Percentiles rank a stretch among this genome's conserved stretches.
Evolutionary conservation across 2,797 vertebrate species (phyloP).

Genomic region (Scyliorhinus canicula): DNA sequence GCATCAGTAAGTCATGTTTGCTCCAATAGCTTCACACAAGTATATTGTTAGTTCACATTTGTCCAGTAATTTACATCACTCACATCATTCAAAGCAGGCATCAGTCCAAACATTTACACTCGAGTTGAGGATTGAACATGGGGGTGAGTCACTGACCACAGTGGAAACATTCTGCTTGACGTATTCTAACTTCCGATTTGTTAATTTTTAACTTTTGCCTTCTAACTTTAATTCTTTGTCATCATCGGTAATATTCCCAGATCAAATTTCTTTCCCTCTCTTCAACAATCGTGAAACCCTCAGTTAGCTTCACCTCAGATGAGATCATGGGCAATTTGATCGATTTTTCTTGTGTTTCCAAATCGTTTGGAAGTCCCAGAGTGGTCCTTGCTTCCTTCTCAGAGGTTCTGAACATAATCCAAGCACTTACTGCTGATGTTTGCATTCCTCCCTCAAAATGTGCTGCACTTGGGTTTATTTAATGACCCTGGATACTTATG

Average conservation of each 20-base stretch:
- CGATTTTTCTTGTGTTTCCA: not conserved
- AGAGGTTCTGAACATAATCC: not conserved
- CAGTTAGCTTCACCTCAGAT: not conserved
- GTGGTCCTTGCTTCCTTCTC: not conserved
- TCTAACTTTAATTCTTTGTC: not conserved
- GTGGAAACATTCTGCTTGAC: conserved; percentile 13
- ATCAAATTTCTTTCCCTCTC: not conserved
- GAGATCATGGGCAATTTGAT: not conserved
- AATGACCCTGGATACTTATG: not conserved
- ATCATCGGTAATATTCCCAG: not conserved
- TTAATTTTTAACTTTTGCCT: not conserved
- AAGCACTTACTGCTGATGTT: not conserved
- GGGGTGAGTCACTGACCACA: not conserved
- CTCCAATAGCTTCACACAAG: not conserved
- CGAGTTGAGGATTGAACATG: not conserved
- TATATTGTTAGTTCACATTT: not conserved
- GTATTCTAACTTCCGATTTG: not conserved
- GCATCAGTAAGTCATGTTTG: not conserved
- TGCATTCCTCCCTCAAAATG: not conserved
- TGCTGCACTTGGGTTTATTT: not conserved
- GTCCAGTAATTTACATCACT: not conserved
- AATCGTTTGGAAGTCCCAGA: not conserved
- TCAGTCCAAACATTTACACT: not conserved
- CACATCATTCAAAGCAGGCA: not conserved
- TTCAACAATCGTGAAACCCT: not conserved